These are phyloP conservation scores for Nesogale talazaci DNA, from an alignment of 2,113 vertebrate species.

Conservation along the genomic window DNA sequence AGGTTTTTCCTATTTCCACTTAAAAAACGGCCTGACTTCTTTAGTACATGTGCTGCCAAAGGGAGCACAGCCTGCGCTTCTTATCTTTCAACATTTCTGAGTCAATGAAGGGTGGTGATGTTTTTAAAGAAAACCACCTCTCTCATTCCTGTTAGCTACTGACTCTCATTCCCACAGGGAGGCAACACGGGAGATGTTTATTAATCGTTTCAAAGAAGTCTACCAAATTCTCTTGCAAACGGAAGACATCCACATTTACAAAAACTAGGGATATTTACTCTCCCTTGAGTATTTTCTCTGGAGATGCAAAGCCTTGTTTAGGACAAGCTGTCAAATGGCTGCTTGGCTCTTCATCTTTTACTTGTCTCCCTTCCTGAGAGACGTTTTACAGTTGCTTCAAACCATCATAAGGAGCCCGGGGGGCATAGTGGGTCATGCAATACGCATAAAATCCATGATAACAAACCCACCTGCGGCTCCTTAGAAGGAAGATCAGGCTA, in stretches of 20 bases:
- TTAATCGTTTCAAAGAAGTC: background rate
- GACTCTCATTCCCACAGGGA: background rate
- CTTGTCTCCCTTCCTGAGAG: background rate
- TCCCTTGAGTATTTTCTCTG: background rate
- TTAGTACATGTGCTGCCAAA: too few species aligned
- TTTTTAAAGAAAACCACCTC: conserved; percentile 2
- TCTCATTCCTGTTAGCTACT: background rate
- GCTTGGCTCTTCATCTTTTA: background rate
- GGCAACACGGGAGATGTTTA: background rate
- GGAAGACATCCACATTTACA: conserved; percentile 13
- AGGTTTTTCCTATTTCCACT: background rate
- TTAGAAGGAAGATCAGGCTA: too few species aligned
- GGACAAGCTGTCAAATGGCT: background rate
- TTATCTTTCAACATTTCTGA: background rate
- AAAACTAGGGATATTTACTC: background rate
- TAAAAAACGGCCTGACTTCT: too few species aligned
- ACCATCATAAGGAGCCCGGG: too few species aligned
- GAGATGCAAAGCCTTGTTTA: background rate
- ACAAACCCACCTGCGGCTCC: too few species aligned
- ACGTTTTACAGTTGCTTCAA: background rate
- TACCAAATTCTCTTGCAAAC: background rate
- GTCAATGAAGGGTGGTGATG: background rate
- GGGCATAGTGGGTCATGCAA: too few species aligned
- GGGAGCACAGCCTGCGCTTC: conserved; percentile 38
- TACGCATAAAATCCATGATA: too few species aligned